These are phyloP conservation scores for Acropternis orthonyx DNA, from an alignment of 2,797 vertebrate species.

Conservation along the genomic window DNA sequence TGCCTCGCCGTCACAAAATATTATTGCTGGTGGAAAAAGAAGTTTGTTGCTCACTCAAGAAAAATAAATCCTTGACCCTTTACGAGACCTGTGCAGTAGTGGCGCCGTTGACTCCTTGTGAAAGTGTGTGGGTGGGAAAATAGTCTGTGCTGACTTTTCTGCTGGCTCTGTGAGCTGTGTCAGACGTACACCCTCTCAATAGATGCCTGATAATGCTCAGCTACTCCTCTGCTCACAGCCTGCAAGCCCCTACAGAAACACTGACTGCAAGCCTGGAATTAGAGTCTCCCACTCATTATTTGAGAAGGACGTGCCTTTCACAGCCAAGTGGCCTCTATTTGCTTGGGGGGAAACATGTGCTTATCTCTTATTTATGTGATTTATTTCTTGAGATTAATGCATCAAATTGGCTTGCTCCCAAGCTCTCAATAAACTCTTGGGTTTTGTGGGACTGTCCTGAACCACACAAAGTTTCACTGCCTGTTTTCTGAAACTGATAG, in stretches of 20 bases:
- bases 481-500: slow-evolving; percentile 48
- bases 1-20: background rate
- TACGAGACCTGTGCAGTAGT: slow-evolving; percentile 35
- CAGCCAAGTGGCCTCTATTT: slow-evolving; percentile 61
- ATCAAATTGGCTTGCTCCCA: slow-evolving; percentile 41
- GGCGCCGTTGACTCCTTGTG: slow-evolving; percentile 49
- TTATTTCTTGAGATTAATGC: slow-evolving; percentile 55
- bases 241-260: slow-evolving; percentile 50
- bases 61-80: slow-evolving; percentile 64
- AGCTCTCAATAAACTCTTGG: background rate
- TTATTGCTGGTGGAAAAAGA: slow-evolving; percentile 18
- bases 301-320: slow-evolving; percentile 59
- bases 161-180: slow-evolving; percentile 12
- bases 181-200: background rate
- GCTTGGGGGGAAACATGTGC: slow-evolving; percentile 10
- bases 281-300: slow-evolving; percentile 63
- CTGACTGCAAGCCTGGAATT: slow-evolving; percentile 5
- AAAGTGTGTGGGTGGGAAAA: slow-evolving; percentile 58
- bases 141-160: slow-evolving; percentile 32
- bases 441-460: slow-evolving; percentile 11
- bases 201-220: slow-evolving; percentile 35
- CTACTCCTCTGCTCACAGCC: slow-evolving; percentile 43
- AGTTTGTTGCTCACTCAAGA: slow-evolving; percentile 22
- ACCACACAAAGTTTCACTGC: background rate
- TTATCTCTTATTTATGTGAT: slow-evolving; percentile 54